Evolutionary conservation across 2,888 invertebrate species (phyloP).

Genomic region (Euphydryas editha): DNA sequence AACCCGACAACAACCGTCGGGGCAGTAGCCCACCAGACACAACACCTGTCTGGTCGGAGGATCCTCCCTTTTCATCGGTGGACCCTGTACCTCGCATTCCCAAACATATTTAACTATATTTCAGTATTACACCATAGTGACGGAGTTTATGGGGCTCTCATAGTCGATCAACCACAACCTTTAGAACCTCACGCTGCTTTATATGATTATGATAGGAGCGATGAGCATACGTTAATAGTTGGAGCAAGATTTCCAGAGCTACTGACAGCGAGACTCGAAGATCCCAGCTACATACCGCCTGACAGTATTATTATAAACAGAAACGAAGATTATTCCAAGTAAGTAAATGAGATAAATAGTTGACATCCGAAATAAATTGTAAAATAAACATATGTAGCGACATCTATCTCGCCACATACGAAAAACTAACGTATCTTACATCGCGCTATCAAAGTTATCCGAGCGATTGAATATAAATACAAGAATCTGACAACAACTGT

Average conservation of each 20-base stretch:
- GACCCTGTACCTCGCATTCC: too few species aligned
- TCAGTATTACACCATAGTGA: constrained; percentile 84
- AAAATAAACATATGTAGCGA: not conserved
- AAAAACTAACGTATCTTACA: too few species aligned
- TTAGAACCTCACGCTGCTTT: constrained; percentile 67
- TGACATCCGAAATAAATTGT: not conserved
- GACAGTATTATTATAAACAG: constrained; percentile 64
- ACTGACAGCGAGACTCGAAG: constrained; percentile 79
- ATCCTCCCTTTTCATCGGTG: too few species aligned
- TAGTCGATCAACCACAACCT: constrained; percentile 80
- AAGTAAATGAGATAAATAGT: constrained; percentile 44
- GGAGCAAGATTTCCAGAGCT: constrained; percentile 81
- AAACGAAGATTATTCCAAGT: constrained; percentile 64
- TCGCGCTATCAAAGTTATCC: too few species aligned
- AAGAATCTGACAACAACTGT: too few species aligned
- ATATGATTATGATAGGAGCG: constrained; percentile 73
- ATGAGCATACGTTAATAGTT: constrained; percentile 75
- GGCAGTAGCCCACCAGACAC: too few species aligned
- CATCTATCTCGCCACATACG: too few species aligned
- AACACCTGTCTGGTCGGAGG: too few species aligned
- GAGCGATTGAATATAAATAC: too few species aligned
- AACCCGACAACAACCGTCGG: too few species aligned
- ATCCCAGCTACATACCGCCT: constrained; percentile 66
- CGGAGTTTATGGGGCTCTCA: constrained; percentile 83
- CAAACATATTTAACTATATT: constrained; percentile 41